Base-by-base conservation (phyloP, 2,113 vertebrate genomes). In the Ailuropoda melanoleuca region DNA sequence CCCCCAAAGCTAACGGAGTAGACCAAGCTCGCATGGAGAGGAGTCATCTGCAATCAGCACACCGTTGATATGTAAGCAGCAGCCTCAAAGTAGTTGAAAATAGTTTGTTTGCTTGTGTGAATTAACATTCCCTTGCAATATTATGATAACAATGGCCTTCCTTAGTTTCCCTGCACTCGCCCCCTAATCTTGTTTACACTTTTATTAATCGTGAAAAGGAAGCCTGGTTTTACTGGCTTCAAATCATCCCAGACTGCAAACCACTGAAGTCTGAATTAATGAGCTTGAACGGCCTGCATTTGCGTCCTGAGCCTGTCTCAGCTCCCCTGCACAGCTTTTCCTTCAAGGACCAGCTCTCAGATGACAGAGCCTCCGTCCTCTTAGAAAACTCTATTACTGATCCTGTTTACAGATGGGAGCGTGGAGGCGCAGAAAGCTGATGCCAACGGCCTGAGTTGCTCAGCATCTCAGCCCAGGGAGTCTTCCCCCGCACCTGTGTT, bases 91-190 rank as follows among this genome's bases (percentile, higher is more conserved):
- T 64, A 53, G 68, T 90, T 94, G 93, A 84, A 93, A 93, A 96
- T 15, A 64, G 96, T 96, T 92, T 80, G 55, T 84, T 96, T 96
- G 72, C 94, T 95, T 83, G 81, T 91, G 81, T 56, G 72, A 95
- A 93, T 91, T 60, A 94, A 75, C 77, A 55, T 96, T 92, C 83
- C 82, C 64, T 93, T 60, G 43, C 58, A 75, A 85, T 74, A 74
- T 37, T 93, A 53, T 74, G 93, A 90, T 77, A 94, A 96, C 70
- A 83, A n/a, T 74, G 90, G 94, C 74, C 88, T 85, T 58, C 88
- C 88, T 94, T 90, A 55, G 91, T 78, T 72, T 48, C 93, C 89
- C 86, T 62, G 75, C 85, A 88, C 82, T 66, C 66, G 39, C 85
- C n/a, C n/a, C 88, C 62, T 86, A 68, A 85, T 88, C 64, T 90